Evolutionary conservation across 2,888 invertebrate genomes (phyloP).

Genomic region (Himalopsyche anomala): DNA sequence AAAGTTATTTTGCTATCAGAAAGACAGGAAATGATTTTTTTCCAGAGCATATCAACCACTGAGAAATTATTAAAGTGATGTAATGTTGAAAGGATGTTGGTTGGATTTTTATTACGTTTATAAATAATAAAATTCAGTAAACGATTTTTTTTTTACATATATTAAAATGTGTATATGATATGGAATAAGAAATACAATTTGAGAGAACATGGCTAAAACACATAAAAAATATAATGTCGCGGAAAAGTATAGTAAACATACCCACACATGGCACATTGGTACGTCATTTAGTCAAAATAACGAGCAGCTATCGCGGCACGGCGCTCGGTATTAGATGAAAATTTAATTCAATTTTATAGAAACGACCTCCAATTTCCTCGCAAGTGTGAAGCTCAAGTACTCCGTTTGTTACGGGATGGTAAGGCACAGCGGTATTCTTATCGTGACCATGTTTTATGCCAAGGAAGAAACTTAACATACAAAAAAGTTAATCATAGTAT

Average conservation of each 20-base stretch:
- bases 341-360: conserved; percentile 66
- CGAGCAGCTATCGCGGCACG: conserved; percentile 39
- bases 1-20: too few relatives aligned
- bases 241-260: conserved; percentile 5
- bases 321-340: conserved; percentile 62
- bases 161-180: too few relatives aligned
- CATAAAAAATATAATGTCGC: neutral
- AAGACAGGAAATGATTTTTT: too few relatives aligned
- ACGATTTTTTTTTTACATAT: too few relatives aligned
- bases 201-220: neutral
- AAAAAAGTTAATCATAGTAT: too few relatives aligned
- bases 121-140: too few relatives aligned
- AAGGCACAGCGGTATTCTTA: neutral
- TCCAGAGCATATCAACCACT: too few relatives aligned
- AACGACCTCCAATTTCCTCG: conserved; percentile 65
- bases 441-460: conserved; percentile 34
- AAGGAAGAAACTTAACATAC: neutral
- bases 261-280: conserved; percentile 17
- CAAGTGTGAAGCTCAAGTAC: conserved; percentile 53
- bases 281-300: neutral
- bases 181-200: neutral
- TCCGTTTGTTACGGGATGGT: conserved; percentile 41
- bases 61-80: too few relatives aligned
- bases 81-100: too few relatives aligned
- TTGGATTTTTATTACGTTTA: too few relatives aligned